Conservation (phyloP, 2,113 vertebrate genomes). For the Benitochromis conjunctus region DNA sequence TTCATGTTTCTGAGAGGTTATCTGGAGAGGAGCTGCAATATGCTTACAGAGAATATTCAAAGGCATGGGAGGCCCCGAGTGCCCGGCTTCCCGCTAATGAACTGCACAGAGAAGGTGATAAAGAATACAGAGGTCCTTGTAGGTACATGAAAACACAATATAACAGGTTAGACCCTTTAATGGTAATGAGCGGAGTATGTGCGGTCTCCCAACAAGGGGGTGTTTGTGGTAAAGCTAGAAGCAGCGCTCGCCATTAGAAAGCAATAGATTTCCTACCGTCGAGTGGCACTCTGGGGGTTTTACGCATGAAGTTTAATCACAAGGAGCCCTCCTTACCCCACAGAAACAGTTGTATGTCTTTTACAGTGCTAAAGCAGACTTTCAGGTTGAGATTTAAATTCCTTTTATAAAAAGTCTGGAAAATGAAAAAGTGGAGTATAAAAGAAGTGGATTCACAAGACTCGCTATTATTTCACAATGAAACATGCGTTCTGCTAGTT, state of each 20-base stretch:
- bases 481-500: background rate
- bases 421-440: background rate
- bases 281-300: background rate
- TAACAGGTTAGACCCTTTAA: slow-evolving; percentile 10
- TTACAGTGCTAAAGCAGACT: background rate
- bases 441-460: background rate
- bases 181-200: background rate
- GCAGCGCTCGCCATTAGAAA: background rate
- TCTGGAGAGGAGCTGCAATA: slow-evolving; percentile 13
- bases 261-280: background rate
- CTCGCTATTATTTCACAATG: background rate
- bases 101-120: background rate
- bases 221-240: background rate
- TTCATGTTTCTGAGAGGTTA: slow-evolving; percentile 37
- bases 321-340: background rate
- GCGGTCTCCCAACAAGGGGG: background rate
- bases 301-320: background rate
- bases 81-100: slow-evolving; percentile 8
- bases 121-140: background rate
- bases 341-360: background rate
- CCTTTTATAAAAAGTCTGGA: background rate
- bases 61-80: background rate
- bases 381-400: background rate
- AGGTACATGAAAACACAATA: background rate
- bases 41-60: slow-evolving; percentile 28